Base-by-base conservation (phyloP, 2,888 invertebrate species). In the Drosophila paranaensis region DNA sequence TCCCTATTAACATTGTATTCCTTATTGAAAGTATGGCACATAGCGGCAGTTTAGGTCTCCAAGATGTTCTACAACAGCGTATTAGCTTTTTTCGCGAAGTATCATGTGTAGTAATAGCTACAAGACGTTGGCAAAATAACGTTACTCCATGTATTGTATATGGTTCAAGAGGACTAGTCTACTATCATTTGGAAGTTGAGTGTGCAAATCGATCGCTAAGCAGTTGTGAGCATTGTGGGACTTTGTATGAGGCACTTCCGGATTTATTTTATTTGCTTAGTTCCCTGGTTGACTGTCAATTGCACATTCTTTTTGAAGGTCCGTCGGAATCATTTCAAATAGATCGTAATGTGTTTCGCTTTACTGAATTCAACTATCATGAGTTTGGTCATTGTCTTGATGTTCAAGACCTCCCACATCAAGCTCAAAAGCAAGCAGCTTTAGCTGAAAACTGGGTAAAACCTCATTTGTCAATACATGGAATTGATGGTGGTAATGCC, bases 41-140 rank as follows among this genome's bases (percentile, higher is more conserved):
- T 11, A 35, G 35, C 11, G 35, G 35, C 11, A 35, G 35, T 11
- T 11, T 35, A 35, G 35, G 35, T 2, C 35, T 35, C 4, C 35
- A 8, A 35, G 35, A 69, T 14, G 73, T 80, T 0, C 35, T 81
- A 5, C 48, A 65, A 48, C 68, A 81, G 33, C 72, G 81, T 1
- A 71, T 80, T 0, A 80, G 80, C 35, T 80, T 81, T n/a, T 81
- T 81, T 42, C 77, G 80, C 0, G 67, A 75, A 5, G 75, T 69
- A 6, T 64, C 68, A 33, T 80, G 81, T 39, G 78, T 80, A 25
- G 77, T 67, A 2, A 73, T 81, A 25, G 64, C 73, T 10, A 70
- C 71, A 2, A 60, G 75, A 13, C 80, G 81, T 11, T 81, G 81
- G 81, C 80, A 78, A 33, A 61, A 62, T 33, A 62, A 66, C 35